Percentiles rank a stretch among this genome's conserved stretches.
Conservation (phyloP, 2,113 vertebrate genomes). For the Aptenodytes forsteri region DNA sequence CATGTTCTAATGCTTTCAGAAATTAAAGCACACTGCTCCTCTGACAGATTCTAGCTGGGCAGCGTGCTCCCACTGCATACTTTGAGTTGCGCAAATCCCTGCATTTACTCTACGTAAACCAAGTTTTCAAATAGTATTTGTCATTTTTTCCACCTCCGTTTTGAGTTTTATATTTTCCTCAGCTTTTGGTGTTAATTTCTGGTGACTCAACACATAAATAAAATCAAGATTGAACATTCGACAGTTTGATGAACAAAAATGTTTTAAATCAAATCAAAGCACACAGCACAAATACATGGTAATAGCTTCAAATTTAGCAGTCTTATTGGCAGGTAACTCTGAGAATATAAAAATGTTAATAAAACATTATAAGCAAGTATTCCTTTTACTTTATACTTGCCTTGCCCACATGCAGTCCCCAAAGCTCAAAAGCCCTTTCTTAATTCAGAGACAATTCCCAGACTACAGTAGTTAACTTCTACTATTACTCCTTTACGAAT, state of each 20-base stretch:
- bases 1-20: neutral
- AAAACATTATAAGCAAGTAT: neutral
- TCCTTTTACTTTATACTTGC: neutral
- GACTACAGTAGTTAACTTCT: neutral
- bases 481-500: neutral
- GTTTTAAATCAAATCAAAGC: neutral
- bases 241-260: neutral
- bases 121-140: neutral
- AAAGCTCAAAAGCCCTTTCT: neutral
- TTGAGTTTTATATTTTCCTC: neutral
- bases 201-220: neutral
- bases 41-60: neutral
- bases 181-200: neutral
- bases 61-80: neutral
- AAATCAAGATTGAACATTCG: neutral
- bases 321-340: neutral
- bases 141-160: neutral
- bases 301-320: neutral
- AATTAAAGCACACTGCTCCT: neutral
- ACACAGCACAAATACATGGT: neutral
- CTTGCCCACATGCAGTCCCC: neutral
- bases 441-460: neutral
- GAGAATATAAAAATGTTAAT: neutral
- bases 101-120: neutral
- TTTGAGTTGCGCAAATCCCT: neutral